These are phyloP conservation scores for Sesia bembeciformis DNA, from an alignment of 2,888 invertebrate genomes.

Conservation along the genomic window DNA sequence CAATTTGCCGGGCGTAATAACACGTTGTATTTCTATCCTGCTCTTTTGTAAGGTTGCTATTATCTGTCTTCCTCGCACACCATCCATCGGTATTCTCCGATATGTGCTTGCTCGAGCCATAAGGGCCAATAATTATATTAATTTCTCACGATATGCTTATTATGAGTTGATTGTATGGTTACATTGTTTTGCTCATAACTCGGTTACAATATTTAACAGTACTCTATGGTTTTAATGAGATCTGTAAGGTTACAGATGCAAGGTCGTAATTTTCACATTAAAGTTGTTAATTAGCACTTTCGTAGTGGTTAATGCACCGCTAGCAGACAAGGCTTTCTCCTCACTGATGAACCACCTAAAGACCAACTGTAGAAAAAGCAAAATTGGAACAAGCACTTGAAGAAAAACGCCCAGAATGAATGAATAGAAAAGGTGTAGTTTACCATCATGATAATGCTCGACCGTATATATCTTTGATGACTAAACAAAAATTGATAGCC, in stretches of 20 bases:
- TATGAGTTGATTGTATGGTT: slow-evolving; percentile 40
- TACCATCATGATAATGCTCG: too few species aligned
- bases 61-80: slow-evolving; percentile 21
- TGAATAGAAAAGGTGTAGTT: too few species aligned
- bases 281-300: slow-evolving; percentile 8
- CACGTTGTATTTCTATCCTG: slow-evolving; percentile 24
- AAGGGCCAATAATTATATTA: slow-evolving; percentile 54
- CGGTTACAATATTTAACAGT: slow-evolving; percentile 18
- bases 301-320: neutral
- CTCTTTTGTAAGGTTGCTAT: slow-evolving; percentile 17
- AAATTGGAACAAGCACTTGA: too few species aligned
- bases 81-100: slow-evolving; percentile 26
- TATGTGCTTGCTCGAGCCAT: slow-evolving; percentile 23
- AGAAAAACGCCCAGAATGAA: too few species aligned
- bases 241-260: slow-evolving; percentile 1
- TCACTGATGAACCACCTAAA: too few species aligned
- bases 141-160: slow-evolving; percentile 46
- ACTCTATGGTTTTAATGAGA: slow-evolving; percentile 7
- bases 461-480: too few species aligned
- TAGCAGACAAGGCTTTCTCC: too few species aligned
- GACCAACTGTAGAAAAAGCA: too few species aligned
- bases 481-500: too few species aligned
- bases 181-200: slow-evolving; percentile 23
- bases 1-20: slow-evolving; percentile 53
- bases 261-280: slow-evolving; percentile 10